Percentiles rank a stretch among this genome's conserved stretches.
Conservation (phyloP, 1,140 invertebrate species). For the Cotesia chilonis region DNA sequence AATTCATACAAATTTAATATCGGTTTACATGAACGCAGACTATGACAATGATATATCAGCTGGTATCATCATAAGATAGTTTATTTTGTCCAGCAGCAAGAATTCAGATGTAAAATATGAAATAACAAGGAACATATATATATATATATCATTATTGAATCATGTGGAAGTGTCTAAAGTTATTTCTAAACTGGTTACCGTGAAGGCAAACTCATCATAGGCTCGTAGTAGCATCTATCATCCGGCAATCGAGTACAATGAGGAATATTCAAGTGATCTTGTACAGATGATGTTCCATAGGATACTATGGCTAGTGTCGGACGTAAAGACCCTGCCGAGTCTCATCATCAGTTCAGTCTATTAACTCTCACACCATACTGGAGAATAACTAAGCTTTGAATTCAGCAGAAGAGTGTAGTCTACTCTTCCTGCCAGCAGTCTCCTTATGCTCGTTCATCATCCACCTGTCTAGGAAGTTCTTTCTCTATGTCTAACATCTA, state of each 20-base stretch:
- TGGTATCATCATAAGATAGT: too few species aligned
- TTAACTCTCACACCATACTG: slow-evolving; percentile 24
- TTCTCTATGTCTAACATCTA: background rate
- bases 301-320: slow-evolving; percentile 23
- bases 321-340: slow-evolving; percentile 31
- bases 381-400: too few species aligned
- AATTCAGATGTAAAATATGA: too few species aligned
- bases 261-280: background rate
- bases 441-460: slow-evolving; percentile 33
- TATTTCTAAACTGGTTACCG: too few species aligned
- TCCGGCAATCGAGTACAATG: slow-evolving; percentile 10
- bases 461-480: slow-evolving; percentile 38
- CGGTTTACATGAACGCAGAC: too few species aligned
- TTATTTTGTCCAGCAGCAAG: too few species aligned
- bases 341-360: slow-evolving; percentile 35
- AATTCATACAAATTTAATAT: too few species aligned
- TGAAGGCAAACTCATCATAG: slow-evolving; percentile 18
- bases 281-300: slow-evolving; percentile 39
- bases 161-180: too few species aligned
- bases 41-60: too few species aligned
- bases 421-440: slow-evolving; percentile 14
- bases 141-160: too few species aligned
- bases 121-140: too few species aligned
- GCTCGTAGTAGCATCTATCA: slow-evolving; percentile 11
- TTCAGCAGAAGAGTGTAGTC: too few species aligned